Conservation (phyloP, 2,113 vertebrate species). For the Ardeotis arabs region DNA sequence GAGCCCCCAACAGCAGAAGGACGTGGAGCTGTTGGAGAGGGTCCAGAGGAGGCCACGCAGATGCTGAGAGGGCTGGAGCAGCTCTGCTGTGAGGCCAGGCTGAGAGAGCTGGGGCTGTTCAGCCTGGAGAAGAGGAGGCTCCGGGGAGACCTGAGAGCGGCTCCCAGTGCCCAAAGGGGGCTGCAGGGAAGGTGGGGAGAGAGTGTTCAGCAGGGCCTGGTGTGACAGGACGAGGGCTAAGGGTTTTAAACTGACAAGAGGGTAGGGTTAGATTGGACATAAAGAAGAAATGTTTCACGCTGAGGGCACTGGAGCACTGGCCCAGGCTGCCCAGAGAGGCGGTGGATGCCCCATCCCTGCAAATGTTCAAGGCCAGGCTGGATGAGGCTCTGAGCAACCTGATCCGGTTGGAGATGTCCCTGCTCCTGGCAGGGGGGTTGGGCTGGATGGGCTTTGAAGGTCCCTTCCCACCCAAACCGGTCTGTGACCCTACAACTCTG, state of each 20-base stretch:
- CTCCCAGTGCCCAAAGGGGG: not conserved
- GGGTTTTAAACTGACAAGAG: rapidly evolving
- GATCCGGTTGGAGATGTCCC: not conserved
- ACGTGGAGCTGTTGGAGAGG: too few species aligned
- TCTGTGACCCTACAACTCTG: not conserved
- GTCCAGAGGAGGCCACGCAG: too few species aligned
- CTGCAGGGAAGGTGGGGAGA: not conserved
- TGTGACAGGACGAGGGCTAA: not conserved
- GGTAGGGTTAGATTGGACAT: rapidly evolving
- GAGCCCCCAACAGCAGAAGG: too few species aligned
- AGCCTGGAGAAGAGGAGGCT: too few species aligned
- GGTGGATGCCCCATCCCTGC: not conserved
- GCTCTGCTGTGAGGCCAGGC: too few species aligned
- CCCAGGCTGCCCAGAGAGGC: not conserved
- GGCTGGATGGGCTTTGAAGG: not conserved
- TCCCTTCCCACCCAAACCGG: not conserved
- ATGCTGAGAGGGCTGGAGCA: too few species aligned
- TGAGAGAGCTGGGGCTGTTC: too few species aligned
- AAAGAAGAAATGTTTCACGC: rapidly evolving
- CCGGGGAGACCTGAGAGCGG: too few species aligned
- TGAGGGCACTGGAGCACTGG: not conserved
- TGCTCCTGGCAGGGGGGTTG: not conserved
- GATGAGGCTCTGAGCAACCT: not conserved
- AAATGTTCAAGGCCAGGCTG: not conserved
- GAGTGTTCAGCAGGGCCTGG: not conserved